These are phyloP conservation scores for Taenaris catops DNA, from an alignment of 2,888 invertebrate genomes.

Conservation along the genomic window DNA sequence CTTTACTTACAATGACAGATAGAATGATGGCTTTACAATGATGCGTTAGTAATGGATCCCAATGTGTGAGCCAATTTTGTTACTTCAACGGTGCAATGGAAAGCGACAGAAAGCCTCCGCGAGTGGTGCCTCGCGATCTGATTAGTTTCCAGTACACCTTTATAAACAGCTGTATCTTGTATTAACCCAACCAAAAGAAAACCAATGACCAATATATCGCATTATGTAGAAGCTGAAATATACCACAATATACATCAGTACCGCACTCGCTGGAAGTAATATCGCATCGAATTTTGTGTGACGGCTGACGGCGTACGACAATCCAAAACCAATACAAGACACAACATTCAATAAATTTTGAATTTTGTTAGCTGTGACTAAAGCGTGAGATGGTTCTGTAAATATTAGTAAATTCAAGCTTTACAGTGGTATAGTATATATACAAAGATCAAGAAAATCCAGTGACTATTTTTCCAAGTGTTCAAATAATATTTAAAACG, in stretches of 20 bases:
- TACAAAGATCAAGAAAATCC: constrained; percentile 3
- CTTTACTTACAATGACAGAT: constrained; percentile 74
- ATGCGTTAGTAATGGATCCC: constrained; percentile 79
- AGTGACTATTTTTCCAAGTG: background rate
- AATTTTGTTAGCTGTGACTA: constrained; percentile 76
- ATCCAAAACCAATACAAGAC: constrained; percentile 80
- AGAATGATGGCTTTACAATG: constrained; percentile 73
- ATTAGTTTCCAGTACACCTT: constrained; percentile 77
- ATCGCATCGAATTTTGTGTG: constrained; percentile 24
- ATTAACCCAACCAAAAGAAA: constrained; percentile 80
- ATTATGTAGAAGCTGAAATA: constrained; percentile 78
- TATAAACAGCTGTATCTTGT: constrained; percentile 78
- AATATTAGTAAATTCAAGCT: constrained; percentile 50
- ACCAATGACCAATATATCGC: constrained; percentile 76
- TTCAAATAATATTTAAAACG: background rate
- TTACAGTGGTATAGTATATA: constrained; percentile 20
- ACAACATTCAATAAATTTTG: constrained; percentile 74
- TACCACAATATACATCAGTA: constrained; percentile 70
- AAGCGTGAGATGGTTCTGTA: constrained; percentile 71
- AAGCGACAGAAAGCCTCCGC: constrained; percentile 74
- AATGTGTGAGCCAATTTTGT: constrained; percentile 76
- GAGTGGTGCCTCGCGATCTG: constrained; percentile 60
- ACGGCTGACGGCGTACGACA: constrained; percentile 27
- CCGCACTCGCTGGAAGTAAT: constrained; percentile 9
- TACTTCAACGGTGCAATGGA: constrained; percentile 76